These are phyloP conservation scores for Erethizon dorsatum DNA, from an alignment of 2,797 vertebrate species.

Conservation along the genomic window DNA sequence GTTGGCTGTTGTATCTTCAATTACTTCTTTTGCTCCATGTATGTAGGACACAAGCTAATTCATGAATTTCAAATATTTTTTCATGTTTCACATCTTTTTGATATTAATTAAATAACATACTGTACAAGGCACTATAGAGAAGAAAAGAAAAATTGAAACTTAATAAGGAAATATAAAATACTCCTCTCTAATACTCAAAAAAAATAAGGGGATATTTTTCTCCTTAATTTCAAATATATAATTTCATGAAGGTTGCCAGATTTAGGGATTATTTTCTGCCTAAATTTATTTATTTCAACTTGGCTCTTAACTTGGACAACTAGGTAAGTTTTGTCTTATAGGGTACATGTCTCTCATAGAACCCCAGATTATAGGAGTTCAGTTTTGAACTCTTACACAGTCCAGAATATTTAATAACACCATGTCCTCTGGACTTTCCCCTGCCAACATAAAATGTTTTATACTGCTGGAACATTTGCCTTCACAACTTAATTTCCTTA, in stretches of 20 bases:
- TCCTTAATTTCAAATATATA: background rate
- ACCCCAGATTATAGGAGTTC: background rate
- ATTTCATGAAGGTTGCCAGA: background rate
- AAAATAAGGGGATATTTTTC: background rate
- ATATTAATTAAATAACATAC: background rate
- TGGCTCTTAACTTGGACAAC: background rate
- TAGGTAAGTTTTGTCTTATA: background rate
- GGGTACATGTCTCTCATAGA: background rate
- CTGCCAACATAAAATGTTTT: background rate
- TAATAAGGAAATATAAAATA: background rate
- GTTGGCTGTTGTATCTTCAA: background rate
- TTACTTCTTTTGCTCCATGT: background rate
- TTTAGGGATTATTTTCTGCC: background rate
- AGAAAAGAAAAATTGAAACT: background rate
- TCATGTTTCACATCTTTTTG: background rate
- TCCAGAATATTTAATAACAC: background rate
- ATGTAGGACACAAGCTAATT: background rate
- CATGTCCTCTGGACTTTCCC: background rate
- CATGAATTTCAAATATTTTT: background rate
- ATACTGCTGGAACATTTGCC: background rate
- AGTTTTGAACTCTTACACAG: background rate
- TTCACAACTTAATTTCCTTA: slow-evolving; percentile 1
- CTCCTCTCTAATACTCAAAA: background rate
- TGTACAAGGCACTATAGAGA: background rate
- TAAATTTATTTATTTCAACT: background rate